Conservation (phyloP, 2,888 invertebrate species). For the Erannis defoliaria region DNA sequence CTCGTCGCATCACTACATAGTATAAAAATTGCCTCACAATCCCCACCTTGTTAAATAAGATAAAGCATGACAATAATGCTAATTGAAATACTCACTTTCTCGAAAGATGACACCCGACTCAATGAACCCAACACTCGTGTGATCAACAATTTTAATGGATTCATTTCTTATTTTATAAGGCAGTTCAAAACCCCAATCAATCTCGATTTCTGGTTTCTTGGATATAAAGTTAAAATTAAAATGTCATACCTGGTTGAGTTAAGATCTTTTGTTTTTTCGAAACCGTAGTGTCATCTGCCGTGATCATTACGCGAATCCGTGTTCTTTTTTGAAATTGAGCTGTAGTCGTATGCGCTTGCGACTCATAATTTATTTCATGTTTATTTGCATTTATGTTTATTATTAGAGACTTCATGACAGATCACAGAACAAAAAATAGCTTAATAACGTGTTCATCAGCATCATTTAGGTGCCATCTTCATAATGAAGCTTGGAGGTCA, state of each 20-base stretch:
- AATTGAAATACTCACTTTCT: slow-evolving; percentile 7
- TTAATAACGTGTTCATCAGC: too few relatives aligned
- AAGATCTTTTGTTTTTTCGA: slow-evolving; percentile 16
- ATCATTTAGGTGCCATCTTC: too few relatives aligned
- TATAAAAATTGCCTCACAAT: background rate
- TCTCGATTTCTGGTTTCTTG: background rate
- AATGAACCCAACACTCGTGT: slow-evolving; percentile 17
- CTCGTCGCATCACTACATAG: too few relatives aligned
- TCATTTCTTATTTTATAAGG: slow-evolving; percentile 4
- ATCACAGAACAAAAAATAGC: background rate
- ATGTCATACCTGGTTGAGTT: background rate
- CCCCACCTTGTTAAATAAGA: background rate
- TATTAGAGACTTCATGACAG: background rate
- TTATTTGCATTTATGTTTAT: background rate
- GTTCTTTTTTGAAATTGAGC: slow-evolving; percentile 47
- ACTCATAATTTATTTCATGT: slow-evolving; percentile 4
- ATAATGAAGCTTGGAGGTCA: too few relatives aligned
- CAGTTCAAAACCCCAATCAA: background rate
- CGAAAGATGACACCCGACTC: slow-evolving; percentile 6
- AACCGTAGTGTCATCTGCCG: slow-evolving; percentile 63
- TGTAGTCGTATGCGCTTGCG: background rate
- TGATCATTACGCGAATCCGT: slow-evolving; percentile 57
- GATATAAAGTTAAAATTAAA: background rate
- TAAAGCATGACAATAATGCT: slow-evolving; percentile 8
- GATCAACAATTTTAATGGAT: slow-evolving; percentile 7